Percentiles rank a stretch among this genome's conserved stretches.
These are phyloP conservation scores for Sebastes taczanowskii DNA, from an alignment of 2,797 vertebrate species.

Conservation along the genomic window DNA sequence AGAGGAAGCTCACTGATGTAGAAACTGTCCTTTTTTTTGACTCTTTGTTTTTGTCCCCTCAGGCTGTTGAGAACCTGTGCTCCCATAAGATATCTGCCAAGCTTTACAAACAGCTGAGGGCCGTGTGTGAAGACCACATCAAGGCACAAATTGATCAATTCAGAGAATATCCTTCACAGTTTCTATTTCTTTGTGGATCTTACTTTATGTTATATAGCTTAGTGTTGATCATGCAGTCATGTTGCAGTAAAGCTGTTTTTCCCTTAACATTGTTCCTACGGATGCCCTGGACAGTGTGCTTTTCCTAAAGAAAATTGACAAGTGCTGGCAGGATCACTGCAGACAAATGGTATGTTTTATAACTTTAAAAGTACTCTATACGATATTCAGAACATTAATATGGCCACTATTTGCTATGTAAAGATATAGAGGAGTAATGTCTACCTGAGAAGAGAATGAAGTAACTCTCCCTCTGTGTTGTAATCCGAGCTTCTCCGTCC, in stretches of 20 bases:
- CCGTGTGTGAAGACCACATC: slow-evolving; percentile 99
- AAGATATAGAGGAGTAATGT: too few species aligned
- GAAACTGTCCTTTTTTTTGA: background rate
- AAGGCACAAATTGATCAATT: slow-evolving; percentile 99
- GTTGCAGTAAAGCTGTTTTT: background rate
- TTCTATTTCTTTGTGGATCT: background rate
- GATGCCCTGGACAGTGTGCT: slow-evolving; percentile 98
- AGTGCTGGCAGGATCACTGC: slow-evolving; percentile 99
- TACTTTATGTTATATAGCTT: background rate
- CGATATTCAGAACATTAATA: too few species aligned
- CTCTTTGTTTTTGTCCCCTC: slow-evolving; percentile 39
- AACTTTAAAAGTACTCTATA: background rate
- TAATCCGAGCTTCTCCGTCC: too few species aligned
- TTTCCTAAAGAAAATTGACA: slow-evolving; percentile 99
- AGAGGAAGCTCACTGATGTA: background rate
- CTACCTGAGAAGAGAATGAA: too few species aligned
- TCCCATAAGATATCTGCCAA: slow-evolving; percentile 99
- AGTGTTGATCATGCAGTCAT: background rate
- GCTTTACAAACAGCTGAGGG: slow-evolving; percentile 96
- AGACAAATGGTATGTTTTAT: slow-evolving; percentile 94
- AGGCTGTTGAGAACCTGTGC: slow-evolving; percentile 99
- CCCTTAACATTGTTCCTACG: slow-evolving; percentile 81
- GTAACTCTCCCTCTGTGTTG: too few species aligned
- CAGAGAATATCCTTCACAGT: slow-evolving; percentile 97
- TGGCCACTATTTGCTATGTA: too few species aligned